Evolutionary conservation across 2,113 vertebrate genomes (phyloP).

Genomic region (Cinclus cinclus): DNA sequence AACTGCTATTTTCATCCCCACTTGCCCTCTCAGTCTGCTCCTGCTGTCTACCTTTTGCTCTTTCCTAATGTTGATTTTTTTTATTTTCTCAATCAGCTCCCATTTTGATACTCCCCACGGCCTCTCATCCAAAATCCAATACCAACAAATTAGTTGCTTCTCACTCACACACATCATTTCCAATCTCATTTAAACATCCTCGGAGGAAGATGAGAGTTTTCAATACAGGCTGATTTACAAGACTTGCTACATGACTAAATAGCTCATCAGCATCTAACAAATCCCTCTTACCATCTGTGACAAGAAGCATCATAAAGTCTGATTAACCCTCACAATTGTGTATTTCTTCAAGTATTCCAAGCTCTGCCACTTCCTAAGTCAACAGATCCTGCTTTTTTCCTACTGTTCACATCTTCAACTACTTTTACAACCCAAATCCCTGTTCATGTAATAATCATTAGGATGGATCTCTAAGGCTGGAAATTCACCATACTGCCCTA

Average conservation of each 20-base stretch:
- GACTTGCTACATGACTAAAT: constrained; percentile 38
- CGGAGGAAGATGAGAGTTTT: constrained; percentile 10
- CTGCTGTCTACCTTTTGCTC: constrained; percentile 7
- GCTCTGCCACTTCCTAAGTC: neutral
- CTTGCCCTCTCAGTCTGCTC: neutral
- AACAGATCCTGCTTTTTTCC: neutral
- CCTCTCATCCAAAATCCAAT: neutral
- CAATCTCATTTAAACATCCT: constrained; percentile 11
- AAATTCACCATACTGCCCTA: neutral
- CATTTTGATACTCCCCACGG: neutral
- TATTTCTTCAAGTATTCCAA: neutral
- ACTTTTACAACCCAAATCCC: neutral
- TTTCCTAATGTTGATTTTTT: neutral
- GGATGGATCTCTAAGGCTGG: neutral
- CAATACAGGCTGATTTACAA: constrained; percentile 40
- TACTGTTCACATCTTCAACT: neutral
- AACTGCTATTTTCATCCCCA: constrained; percentile 24
- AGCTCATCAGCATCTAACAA: constrained; percentile 50
- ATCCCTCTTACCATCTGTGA: constrained; percentile 6
- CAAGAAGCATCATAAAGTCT: constrained; percentile 21
- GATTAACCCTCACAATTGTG: neutral
- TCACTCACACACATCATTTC: neutral
- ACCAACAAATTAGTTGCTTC: neutral
- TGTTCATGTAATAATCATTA: neutral
- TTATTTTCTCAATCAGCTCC: neutral